phyloP scores from a whole-genome alignment of 2,113 vertebrate genomes.

The Pseudorectes ferrugineus region DNA sequence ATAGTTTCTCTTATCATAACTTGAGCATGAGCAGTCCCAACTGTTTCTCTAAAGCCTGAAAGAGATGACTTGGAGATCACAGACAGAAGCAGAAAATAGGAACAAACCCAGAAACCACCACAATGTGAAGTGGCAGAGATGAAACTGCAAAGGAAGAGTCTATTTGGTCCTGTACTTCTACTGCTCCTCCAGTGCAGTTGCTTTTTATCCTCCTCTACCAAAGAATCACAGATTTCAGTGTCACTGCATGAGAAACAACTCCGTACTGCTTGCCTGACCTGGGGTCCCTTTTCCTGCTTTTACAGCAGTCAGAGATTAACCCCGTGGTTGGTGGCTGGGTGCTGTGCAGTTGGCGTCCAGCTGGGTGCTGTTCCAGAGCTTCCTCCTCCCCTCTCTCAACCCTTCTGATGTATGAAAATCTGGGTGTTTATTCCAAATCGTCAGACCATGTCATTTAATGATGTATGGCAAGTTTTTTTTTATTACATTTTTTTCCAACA shows the following conservation, averaged over 20 bases:
- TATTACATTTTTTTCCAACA: constrained; percentile 28
- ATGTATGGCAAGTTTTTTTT: constrained; percentile 22
- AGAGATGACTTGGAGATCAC: not conserved
- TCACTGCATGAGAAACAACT: not conserved
- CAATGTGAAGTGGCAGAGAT: fast-evolving
- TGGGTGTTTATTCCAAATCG: not conserved
- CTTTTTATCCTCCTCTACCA: not conserved
- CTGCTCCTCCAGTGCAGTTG: fast-evolving
- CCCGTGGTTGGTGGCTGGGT: not conserved
- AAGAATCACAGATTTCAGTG: not conserved
- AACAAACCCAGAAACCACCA: not conserved
- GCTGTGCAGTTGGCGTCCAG: not conserved
- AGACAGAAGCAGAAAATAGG: not conserved
- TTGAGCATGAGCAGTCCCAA: not conserved
- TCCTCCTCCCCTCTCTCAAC: not conserved
- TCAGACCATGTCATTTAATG: constrained; percentile 12
- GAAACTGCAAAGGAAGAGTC: not conserved
- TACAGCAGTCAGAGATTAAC: not conserved
- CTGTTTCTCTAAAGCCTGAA: not conserved
- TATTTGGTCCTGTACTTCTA: not conserved
- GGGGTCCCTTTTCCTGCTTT: not conserved
- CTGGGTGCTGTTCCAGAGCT: not conserved
- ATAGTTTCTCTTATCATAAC: not conserved
- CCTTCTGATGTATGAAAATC: constrained; percentile 3
- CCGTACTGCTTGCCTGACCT: not conserved